phyloP scores from a whole-genome alignment of 2,888 invertebrate genomes.

The Drosophila hawaiiensis region DNA sequence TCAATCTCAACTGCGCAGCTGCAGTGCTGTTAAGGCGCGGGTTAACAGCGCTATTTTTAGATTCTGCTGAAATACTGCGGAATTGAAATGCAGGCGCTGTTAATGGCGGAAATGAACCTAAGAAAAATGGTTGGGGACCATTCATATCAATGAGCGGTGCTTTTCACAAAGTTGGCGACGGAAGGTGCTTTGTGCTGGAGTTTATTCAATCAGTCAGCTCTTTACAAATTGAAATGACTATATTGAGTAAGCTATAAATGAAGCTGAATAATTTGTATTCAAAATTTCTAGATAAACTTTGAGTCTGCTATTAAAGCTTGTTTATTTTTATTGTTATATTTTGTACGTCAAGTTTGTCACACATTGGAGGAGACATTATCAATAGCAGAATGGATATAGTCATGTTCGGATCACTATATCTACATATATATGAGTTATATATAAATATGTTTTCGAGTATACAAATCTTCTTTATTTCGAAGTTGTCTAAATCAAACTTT shows the following conservation, averaged over 20 bases:
- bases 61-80: conserved; percentile 7
- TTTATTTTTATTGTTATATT: not conserved
- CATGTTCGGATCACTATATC: not conserved
- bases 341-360: not conserved
- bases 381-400: not conserved
- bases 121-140: conserved; percentile 3
- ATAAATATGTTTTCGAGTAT: too few species aligned
- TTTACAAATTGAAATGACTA: conserved; percentile 2
- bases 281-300: not conserved
- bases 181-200: not conserved
- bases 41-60: conserved; percentile 21
- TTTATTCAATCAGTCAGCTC: not conserved
- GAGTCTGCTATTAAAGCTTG: not conserved
- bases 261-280: not conserved
- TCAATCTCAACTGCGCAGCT: conserved; percentile 48
- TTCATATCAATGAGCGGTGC: not conserved
- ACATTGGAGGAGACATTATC: not conserved
- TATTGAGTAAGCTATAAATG: not conserved
- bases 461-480: too few species aligned
- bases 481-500: too few species aligned
- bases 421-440: not conserved
- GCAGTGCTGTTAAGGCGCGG: conserved; percentile 34
- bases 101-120: conserved; percentile 26
- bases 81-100: conserved; percentile 31
- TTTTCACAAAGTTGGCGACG: conserved; percentile 2